Base-by-base conservation (phyloP, 2,888 invertebrate genomes). In the Callinectes sapidus region DNA sequence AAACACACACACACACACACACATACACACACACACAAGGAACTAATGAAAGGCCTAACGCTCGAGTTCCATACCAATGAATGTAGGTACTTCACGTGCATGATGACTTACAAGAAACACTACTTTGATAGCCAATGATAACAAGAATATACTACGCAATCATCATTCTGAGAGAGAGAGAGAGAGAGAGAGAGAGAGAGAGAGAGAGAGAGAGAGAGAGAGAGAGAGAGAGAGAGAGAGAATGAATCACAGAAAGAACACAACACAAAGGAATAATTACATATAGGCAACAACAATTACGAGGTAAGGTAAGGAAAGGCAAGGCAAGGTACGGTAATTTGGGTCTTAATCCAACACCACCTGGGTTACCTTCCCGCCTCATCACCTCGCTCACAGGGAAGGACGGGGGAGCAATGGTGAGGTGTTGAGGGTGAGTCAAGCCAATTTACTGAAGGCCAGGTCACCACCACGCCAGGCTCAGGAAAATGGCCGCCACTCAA, bases 1-100 rank as follows among this genome's bases (percentile, higher is more conserved):
- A 86, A 39, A 39, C 86, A 86, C 86, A 39, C 86, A 86, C 86
- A 86, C 86, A 86, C 86, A 86, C 86, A 86, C 86, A 86, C 86
- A 86, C 86, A 86, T 35, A 86, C 86, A 86, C 86, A 86, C 86
- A 86, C 86, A 86, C 86, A 39, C 39, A 86, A 39, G 42, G n/a
- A 81, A 0, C 28, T 23, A n/a, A 86, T 23, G 42, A 42, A 86
- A 86, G 42, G 86, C 87, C 16, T 87, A 87, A 71, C 61, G n/a
- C n/a, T 66, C 10, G 23, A 23, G 23, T 71, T 23, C 16, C 71
- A 48, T 23, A 71, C 71, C 28, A 28, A 23, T 10, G 10, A n/a
- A 71, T 66, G n/a, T 55, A 55, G 55, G 55, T 66, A 71, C 71
- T 71, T 71, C 28, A 71, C 71, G 28, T 71, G 71, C 8, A 71